phyloP scores from a whole-genome alignment of 1,140 invertebrate species.

The Tetraneura akinire region DNA sequence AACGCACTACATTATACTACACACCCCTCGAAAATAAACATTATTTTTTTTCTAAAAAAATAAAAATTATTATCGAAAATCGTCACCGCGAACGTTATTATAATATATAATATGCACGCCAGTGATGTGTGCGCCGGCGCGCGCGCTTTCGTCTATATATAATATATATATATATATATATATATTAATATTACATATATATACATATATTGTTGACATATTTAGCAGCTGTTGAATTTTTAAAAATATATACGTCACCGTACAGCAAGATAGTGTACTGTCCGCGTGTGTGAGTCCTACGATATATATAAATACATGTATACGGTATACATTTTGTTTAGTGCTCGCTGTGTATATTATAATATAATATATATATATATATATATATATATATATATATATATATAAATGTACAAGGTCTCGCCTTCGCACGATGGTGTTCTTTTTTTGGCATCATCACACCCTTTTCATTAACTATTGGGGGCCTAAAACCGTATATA shows the following conservation, averaged over 20 bases:
- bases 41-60: too few species aligned
- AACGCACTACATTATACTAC: too few species aligned
- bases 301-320: background rate
- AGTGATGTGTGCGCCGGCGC: background rate
- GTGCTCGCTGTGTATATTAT: background rate
- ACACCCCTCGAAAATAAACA: too few species aligned
- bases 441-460: conserved; percentile 47
- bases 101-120: background rate
- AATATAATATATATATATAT: too few species aligned
- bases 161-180: too few species aligned
- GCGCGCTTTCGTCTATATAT: too few species aligned
- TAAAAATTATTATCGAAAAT: background rate
- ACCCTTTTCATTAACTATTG: conserved; percentile 47
- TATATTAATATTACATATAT: too few species aligned
- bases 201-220: conserved; percentile 36
- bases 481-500: conserved; percentile 36
- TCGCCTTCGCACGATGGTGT: conserved; percentile 23
- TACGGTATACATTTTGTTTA: background rate
- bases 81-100: background rate
- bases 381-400: too few species aligned
- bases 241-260: conserved; percentile 43
- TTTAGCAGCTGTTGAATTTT: conserved; percentile 47
- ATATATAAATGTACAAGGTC: too few species aligned
- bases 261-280: conserved; percentile 18
- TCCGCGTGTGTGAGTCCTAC: conserved; percentile 6